Base-by-base conservation (phyloP, 1,140 invertebrate species). In the Bemisia tabaci region DNA sequence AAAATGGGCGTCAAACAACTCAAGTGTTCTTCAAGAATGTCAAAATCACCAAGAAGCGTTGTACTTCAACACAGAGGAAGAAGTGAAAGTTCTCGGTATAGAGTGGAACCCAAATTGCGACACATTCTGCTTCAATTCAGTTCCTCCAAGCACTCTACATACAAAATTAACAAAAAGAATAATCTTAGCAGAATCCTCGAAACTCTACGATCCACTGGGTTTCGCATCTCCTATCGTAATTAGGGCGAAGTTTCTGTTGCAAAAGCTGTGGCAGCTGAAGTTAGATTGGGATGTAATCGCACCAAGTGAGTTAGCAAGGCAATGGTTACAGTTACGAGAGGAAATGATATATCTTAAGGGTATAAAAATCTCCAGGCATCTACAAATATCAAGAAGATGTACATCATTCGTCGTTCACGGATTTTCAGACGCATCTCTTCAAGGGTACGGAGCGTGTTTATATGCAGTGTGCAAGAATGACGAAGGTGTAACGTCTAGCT, bases 221-320 rank as follows among this genome's bases (percentile, higher is more conserved):
- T 67, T 78, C 17, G 22, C 79, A 21, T 68, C 72, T 26, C 77
- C 79, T 33, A 48, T 76, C 12, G 73, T 73, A 17, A 71, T 78
- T 17, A 66, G 64, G 21, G 72, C 72, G 26, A 81, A 81, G 71
- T 71, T 77, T 5, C 65, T 80, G 9, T 65, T 81, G n/a, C 79
- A 81, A 74, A 62, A 73, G 65, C 58, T 80, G n/a, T 79, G 78
- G 77, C 23, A 69, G 63, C 26, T 23, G 39, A 71, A 74, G 24
- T 11, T 76, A 22, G 73, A 72, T 62, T 81, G 79, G 78, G 79
- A 81, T 69, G 74, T 76, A 33, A 62, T 69, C 26, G 66, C 79
- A 17, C 72, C 75, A 23, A 21, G 33, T 22, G 39, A 73, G 17
- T 58, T 71, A 9, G 63, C 71, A 26, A 70, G 21, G 1, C 23